Conservation (phyloP, 2,113 vertebrate genomes). For the Rynchops niger region DNA sequence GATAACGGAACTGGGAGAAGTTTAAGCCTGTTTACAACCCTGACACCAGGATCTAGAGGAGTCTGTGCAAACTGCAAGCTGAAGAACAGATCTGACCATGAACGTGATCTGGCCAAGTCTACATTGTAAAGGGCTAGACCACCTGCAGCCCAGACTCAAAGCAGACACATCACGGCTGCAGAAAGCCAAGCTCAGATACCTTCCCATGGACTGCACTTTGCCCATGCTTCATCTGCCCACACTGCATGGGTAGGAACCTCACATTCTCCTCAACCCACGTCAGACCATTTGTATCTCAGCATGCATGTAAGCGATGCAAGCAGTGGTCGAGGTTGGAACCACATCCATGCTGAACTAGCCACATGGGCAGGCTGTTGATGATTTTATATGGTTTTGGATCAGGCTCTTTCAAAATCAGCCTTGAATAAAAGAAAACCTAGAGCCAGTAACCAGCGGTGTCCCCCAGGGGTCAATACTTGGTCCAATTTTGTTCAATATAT, state of each 20-base stretch:
- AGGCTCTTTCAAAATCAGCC: neutral
- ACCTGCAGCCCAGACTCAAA: neutral
- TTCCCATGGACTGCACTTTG: neutral
- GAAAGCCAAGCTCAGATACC: neutral
- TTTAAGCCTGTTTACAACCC: neutral
- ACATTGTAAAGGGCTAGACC: accelerated
- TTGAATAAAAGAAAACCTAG: neutral
- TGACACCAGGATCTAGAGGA: neutral
- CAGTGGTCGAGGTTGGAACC: neutral
- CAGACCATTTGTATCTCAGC: neutral
- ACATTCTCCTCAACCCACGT: neutral
- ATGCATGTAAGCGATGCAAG: neutral
- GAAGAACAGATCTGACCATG: neutral
- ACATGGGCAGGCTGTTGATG: neutral
- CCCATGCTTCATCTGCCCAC: neutral
- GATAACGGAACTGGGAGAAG: neutral
- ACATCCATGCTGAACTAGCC: accelerated
- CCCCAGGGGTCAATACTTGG: too few species aligned
- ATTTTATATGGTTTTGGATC: neutral
- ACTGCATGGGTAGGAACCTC: neutral
- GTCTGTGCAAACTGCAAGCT: neutral
- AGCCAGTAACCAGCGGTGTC: too few species aligned
- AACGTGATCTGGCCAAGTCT: neutral
- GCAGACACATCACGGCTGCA: neutral
- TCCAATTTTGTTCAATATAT: too few species aligned